A percentile compares a stretch with the other conserved stretches of the same genome.
These are phyloP conservation scores for Bombus waltoni DNA, from an alignment of 1,140 invertebrate species.

Conservation along the genomic window DNA sequence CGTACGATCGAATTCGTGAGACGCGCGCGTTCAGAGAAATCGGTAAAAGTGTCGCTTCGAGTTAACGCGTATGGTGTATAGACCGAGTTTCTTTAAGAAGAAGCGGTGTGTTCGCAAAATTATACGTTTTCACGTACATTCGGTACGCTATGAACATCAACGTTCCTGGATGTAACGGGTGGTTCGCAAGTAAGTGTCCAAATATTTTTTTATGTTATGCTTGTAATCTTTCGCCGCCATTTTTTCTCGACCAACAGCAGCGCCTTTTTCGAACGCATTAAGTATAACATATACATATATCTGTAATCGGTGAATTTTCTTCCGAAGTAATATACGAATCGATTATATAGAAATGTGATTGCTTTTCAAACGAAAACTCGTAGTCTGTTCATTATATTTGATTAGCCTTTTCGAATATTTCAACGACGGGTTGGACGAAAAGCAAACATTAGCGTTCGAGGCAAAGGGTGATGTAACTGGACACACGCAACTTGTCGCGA, in stretches of 20 bases:
- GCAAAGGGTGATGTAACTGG: not conserved
- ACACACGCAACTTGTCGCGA: constrained; percentile 12
- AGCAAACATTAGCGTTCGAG: not conserved
- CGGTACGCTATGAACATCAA: constrained; percentile 61
- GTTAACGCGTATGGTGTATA: constrained; percentile 40
- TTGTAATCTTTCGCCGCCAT: not conserved
- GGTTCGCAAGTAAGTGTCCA: constrained; percentile 57
- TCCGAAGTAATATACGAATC: not conserved
- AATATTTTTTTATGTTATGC: not conserved
- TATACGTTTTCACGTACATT: constrained; percentile 39
- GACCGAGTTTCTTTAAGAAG: constrained; percentile 22
- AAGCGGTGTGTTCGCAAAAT: constrained; percentile 43
- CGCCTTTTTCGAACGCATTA: not conserved
- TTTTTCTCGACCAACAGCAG: not conserved
- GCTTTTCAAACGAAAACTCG: not conserved
- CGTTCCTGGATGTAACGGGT: constrained; percentile 54
- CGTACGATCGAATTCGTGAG: not conserved
- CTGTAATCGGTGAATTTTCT: too few relatives aligned
- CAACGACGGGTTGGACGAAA: not conserved
- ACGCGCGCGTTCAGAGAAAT: not conserved
- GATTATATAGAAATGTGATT: too few relatives aligned
- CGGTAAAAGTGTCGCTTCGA: constrained; percentile 39
- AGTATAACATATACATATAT: too few relatives aligned
- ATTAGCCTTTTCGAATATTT: constrained; percentile 6
- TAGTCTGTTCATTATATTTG: not conserved